Conservation (phyloP, 2,888 invertebrate species). For the Steinernema hermaphroditum region DNA sequence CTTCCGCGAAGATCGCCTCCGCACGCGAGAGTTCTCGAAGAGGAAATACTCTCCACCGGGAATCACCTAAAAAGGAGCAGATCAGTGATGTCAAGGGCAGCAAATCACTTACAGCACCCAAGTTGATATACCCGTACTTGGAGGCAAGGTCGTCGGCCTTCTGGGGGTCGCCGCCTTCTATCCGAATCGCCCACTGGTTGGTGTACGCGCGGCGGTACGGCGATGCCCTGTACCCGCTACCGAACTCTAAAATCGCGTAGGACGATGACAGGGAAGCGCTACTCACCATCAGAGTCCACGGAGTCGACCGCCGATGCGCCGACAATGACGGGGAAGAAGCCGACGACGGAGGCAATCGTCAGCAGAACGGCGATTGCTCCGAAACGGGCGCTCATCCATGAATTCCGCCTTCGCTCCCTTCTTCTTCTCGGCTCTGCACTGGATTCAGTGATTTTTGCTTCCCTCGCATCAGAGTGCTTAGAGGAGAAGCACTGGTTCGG, state of each 20-base stretch:
- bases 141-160: conserved; percentile 75
- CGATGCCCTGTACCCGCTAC: conserved; percentile 1
- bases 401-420: not conserved
- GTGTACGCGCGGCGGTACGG: conserved; percentile 68
- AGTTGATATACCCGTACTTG: conserved; percentile 76
- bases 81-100: conserved; percentile 1
- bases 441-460: not conserved
- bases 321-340: conserved; percentile 21
- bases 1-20: conserved; percentile 54
- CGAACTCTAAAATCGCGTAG: not conserved
- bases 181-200: conserved; percentile 79
- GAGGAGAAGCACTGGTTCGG: too few species aligned
- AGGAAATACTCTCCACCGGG: conserved; percentile 60
- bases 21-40: conserved; percentile 51
- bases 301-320: not conserved
- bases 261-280: too few species aligned
- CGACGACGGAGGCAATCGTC: conserved; percentile 1
- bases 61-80: conserved; percentile 51
- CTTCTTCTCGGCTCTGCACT: not conserved
- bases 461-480: not conserved
- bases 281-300: not conserved
- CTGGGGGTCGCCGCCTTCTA: conserved; percentile 76
- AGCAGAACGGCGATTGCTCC: not conserved
- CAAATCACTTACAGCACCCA: conserved; percentile 74
- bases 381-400: not conserved